Base-by-base conservation (phyloP, 1,140 invertebrate genomes). In the Frieseomelitta varia region DNA sequence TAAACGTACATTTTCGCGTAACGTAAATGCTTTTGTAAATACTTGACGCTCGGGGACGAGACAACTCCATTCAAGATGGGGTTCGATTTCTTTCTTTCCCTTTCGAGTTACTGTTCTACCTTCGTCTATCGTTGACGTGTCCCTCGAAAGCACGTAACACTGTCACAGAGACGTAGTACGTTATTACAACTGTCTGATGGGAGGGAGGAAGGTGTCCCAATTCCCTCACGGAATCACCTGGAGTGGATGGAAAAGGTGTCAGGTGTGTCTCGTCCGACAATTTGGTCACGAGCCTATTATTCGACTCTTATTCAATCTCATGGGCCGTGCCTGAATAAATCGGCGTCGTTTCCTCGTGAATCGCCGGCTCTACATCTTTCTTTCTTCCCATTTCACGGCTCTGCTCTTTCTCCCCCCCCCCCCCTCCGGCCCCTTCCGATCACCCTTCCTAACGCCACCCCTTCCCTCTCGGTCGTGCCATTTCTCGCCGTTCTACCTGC, bases 281-380 rank as follows among this genome's bases (percentile, higher is more conserved):
- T 90, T 90, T 90, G 80, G 86, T 85, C 79, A 85, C 82, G 85
- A 86, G 82, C 87, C 87, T 87, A 87, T 90, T 89, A 89, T 91
- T 89, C 72, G 69, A 30, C 73, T 61, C 85, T 87, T 85, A 84
- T 85, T 84, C 89, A 87, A 91, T 91, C 91, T 87, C 71, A 69
- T 81, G 55, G 65, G n/a, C 85, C 82, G 72, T 76, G 81, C 39
- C 68, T 82, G 82, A 85, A 90, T 90, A 91, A 91, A 91, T 87
- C 84, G 84, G 47, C 65, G 75, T 74, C 85, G 84, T 89, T 89
- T 86, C 69, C 84, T 67, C 72, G 63, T 72, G 89, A 89, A 87
- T 90, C 86, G 82, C n/a, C 75, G 85, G 72, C 73, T 86, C 79
- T 84, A 85, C 79, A 84, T 89, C 85, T 77, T 79, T 79, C 76